phyloP scores from a whole-genome alignment of 1,140 invertebrate species.

The Teleogryllus occipitalis region DNA sequence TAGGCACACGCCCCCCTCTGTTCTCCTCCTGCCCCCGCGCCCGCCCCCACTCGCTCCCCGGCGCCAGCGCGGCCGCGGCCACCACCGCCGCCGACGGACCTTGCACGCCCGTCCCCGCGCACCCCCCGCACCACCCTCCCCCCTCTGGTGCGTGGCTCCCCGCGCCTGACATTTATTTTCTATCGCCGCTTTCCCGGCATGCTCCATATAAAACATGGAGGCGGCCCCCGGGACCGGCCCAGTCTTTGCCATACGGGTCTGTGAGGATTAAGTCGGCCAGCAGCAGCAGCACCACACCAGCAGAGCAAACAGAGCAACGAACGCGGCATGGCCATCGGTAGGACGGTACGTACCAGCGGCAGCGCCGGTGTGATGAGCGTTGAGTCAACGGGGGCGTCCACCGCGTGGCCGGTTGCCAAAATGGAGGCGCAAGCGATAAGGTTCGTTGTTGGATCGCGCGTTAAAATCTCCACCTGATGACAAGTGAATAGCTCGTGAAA shows the following conservation, averaged over 20 bases:
- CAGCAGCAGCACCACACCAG: neutral
- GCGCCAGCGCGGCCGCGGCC: no score
- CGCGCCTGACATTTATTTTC: neutral
- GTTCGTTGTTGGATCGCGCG: no score
- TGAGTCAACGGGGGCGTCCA: no score
- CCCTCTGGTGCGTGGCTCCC: no score
- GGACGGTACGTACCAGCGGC: neutral
- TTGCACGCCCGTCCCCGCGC: neutral
- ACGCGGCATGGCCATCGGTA: neutral
- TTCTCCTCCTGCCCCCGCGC: no score
- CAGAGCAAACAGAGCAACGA: no score
- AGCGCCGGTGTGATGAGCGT: neutral
- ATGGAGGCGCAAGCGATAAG: no score
- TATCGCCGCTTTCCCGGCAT: neutral
- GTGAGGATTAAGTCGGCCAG: neutral
- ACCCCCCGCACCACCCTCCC: no score
- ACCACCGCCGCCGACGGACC: neutral
- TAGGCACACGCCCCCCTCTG: neutral
- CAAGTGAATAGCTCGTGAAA: no score
- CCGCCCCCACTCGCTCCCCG: no score
- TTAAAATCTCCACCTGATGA: no score
- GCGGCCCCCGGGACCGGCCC: neutral
- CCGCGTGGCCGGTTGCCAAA: no score
- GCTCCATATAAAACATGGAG: slow-evolving; percentile 4
- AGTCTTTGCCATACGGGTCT: neutral